Conservation (phyloP, 2,113 vertebrate species). For the Egretta garzetta region DNA sequence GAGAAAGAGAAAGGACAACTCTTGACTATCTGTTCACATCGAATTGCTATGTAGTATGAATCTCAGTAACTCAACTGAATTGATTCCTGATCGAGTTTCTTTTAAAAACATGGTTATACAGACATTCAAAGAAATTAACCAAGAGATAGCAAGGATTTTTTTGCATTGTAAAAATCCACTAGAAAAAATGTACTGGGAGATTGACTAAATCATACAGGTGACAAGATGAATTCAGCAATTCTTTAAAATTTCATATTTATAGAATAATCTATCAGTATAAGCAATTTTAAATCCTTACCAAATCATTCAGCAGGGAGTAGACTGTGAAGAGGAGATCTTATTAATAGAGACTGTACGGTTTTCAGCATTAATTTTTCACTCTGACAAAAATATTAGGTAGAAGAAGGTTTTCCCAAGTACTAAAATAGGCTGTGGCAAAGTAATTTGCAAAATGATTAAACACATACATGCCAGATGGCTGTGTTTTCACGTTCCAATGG, state of each 20-base stretch:
- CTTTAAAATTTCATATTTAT: not conserved
- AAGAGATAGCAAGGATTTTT: not conserved
- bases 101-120: not conserved
- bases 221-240: not conserved
- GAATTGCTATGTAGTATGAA: not conserved
- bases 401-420: conserved; percentile 13
- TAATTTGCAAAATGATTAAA: conserved; percentile 18
- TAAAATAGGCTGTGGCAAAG: conserved; percentile 18
- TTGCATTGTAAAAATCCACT: not conserved
- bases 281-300: not conserved
- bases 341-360: not conserved
- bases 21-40: not conserved
- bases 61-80: not conserved
- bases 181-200: not conserved
- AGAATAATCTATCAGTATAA: not conserved
- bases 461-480: not conserved
- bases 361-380: not conserved
- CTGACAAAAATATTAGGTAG: not conserved
- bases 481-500: not conserved
- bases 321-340: not conserved
- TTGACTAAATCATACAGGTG: not conserved
- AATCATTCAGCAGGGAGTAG: not conserved
- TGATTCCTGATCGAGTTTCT: not conserved
- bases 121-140: not conserved
- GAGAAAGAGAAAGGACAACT: not conserved